Base-by-base conservation (phyloP, 2,888 invertebrate genomes). In the Willowsia nigromaculata region DNA sequence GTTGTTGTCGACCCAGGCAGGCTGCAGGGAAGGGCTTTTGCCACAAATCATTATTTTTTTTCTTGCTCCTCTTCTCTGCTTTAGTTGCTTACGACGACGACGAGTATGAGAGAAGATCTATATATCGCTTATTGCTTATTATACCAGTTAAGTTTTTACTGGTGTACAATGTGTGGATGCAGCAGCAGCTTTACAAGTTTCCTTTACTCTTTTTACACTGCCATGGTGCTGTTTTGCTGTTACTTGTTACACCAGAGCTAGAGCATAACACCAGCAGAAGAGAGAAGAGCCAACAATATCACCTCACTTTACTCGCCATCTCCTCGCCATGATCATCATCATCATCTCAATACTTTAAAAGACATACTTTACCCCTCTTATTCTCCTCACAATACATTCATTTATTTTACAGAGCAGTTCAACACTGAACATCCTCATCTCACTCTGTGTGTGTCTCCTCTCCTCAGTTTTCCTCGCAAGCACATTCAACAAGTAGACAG, bases 1-100 rank as follows among this genome's bases (percentile, higher is more conserved):
- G 85, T 88, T 82, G 83, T 65, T 83, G 82, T 88, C 82, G 78
- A 85, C 86, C 82, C 88, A 88, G 56, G 85, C 88, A 88, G 74
- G 85, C 88, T 83, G 89, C 85, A 89, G 90, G 86, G 89, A 86
- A 89, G 87, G 89, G 89, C 83, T 89, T 87, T 85, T 88, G 71
- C 89, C 88, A 85, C 88, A 89, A 89, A 90, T 89, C 89, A 89
- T 89, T 9, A 37, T 43, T 43, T 81, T 85, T 87, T 68, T 25
- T 11, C 40, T 56, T 71, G 30, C 47, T 74, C 3, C 27, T 59
- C 37, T 37, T 43, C 62, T 50, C 78, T 18, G 25, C 25, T 47
- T n/a, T n/a, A n/a, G n/a, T n/a, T n/a, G n/a, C n/a, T n/a, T n/a
- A n/a, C n/a, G n/a, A n/a, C n/a, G n/a, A n/a, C n/a, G n/a, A n/a